A percentile compares a stretch with the other conserved stretches of the same genome.
phyloP scores from a whole-genome alignment of 2,797 vertebrate genomes.

The Smutsia temminckii region DNA sequence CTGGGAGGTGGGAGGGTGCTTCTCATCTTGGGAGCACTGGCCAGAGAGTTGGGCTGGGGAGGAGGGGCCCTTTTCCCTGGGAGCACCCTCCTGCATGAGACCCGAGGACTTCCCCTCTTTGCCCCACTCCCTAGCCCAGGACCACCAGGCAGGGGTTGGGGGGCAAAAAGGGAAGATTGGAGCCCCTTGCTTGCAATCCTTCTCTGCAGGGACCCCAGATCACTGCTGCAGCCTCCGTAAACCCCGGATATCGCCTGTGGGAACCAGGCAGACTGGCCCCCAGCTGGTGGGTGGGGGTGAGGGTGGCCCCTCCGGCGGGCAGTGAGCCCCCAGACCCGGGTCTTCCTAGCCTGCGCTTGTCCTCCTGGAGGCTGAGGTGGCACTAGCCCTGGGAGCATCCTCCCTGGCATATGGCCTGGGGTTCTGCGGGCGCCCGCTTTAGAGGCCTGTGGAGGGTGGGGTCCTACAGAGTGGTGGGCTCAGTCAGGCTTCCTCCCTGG shows the following conservation, averaged over 20 bases:
- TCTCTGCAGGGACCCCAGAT: neutral
- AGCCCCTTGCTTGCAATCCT: no score
- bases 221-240: neutral
- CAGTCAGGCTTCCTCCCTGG: neutral
- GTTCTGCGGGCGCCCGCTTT: neutral
- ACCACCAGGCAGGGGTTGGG: neutral
- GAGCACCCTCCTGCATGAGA: neutral
- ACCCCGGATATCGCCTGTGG: no score
- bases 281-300: no score
- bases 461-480: neutral
- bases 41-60: neutral
- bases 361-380: neutral
- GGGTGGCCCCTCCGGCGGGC: neutral
- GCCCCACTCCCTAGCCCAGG: neutral
- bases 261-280: neutral
- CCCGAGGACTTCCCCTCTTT: neutral
- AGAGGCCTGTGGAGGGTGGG: neutral
- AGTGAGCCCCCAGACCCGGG: neutral
- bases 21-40: neutral
- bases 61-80: neutral
- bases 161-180: neutral
- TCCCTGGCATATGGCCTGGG: neutral
- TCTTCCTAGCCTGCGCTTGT: neutral
- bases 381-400: no score
- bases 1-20: fast-evolving